These are phyloP conservation scores for Caenorhabditis macrosperma DNA, from an alignment of 2,888 invertebrate genomes.

Conservation along the genomic window DNA sequence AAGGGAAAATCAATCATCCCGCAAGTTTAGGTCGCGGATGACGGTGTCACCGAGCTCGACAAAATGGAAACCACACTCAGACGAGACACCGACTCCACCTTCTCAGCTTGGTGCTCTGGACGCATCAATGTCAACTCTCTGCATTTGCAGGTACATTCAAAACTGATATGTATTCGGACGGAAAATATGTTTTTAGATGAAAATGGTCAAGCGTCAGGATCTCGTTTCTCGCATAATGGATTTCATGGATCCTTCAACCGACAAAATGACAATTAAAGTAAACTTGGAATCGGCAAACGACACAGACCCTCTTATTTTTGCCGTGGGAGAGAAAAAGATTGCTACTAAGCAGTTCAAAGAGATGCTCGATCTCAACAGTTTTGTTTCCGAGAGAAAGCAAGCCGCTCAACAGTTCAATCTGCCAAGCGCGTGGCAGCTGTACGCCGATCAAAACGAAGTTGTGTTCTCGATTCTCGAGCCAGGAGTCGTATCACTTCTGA, in stretches of 20 bases:
- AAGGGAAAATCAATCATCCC: too few species aligned
- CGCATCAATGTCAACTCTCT: constrained; percentile 59
- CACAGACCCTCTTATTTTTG: constrained; percentile 94
- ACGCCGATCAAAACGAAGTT: constrained; percentile 67
- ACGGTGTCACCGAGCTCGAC: constrained; percentile 65
- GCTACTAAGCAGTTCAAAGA: constrained; percentile 90
- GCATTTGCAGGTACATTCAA: constrained; percentile 55
- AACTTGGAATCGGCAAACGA: constrained; percentile 84
- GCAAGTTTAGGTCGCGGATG: constrained; percentile 73
- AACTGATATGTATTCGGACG: neutral
- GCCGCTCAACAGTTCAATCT: constrained; percentile 57
- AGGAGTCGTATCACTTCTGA: constrained; percentile 73
- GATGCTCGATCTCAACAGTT: constrained; percentile 87
- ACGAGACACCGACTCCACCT: constrained; percentile 65
- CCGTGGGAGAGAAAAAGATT: constrained; percentile 91
- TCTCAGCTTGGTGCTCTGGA: constrained; percentile 69
- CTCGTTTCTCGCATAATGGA: constrained; percentile 90
- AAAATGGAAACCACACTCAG: constrained; percentile 26
- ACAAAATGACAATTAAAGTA: constrained; percentile 85
- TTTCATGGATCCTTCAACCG: constrained; percentile 89
- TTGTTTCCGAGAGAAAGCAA: constrained; percentile 63
- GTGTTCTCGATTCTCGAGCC: constrained; percentile 62
- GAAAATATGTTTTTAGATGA: constrained; percentile 84
- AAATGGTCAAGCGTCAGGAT: constrained; percentile 96
- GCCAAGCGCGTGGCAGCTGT: constrained; percentile 58